A percentile compares a stretch with the other conserved stretches of the same genome.
These are phyloP conservation scores for Camponotus floridanus DNA, from an alignment of 1,140 invertebrate genomes.

Conservation along the genomic window DNA sequence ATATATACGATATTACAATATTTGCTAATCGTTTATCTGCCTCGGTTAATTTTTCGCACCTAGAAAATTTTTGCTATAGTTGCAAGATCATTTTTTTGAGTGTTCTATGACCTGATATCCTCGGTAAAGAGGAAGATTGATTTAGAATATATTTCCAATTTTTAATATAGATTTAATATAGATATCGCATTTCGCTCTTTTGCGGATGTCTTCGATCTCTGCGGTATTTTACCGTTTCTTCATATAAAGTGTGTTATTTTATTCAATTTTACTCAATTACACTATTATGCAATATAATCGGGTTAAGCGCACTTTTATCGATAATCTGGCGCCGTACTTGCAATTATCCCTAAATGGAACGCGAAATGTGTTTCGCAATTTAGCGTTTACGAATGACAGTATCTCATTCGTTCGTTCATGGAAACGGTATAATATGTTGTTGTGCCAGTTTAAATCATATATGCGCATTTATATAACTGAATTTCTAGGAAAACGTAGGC, in stretches of 20 bases:
- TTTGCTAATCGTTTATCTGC: too few species aligned
- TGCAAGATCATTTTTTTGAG: too few species aligned
- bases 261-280: slow-evolving; percentile 30
- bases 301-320: slow-evolving; percentile 23
- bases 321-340: not conserved
- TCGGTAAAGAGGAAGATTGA: not conserved
- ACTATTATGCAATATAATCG: slow-evolving; percentile 20
- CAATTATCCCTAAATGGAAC: slow-evolving; percentile 44
- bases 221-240: not conserved
- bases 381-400: slow-evolving; percentile 21
- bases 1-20: too few species aligned
- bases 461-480: slow-evolving; percentile 58
- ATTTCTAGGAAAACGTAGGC: slow-evolving; percentile 36
- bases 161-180: not conserved
- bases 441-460: slow-evolving; percentile 37
- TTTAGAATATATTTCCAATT: too few species aligned
- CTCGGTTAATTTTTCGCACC: too few species aligned
- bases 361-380: slow-evolving; percentile 47
- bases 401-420: slow-evolving; percentile 6
- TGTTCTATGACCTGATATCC: not conserved
- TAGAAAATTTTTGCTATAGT: too few species aligned
- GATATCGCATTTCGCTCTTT: not conserved
- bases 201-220: not conserved
- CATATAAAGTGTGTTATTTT: not conserved
- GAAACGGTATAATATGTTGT: slow-evolving; percentile 34